Conservation (phyloP, 2,888 invertebrate species). For the Boloria selene region DNA sequence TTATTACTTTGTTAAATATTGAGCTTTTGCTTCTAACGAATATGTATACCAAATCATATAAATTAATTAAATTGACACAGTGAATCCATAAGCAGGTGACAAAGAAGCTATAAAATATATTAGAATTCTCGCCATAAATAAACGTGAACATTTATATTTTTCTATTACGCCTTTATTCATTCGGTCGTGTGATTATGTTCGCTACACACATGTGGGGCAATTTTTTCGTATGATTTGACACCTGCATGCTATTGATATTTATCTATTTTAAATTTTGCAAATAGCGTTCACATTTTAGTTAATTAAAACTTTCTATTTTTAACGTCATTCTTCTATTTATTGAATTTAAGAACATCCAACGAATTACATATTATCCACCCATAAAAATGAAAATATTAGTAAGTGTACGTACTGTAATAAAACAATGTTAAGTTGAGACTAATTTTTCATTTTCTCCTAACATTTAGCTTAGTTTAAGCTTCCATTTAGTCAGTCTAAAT, state of each 20-base stretch:
- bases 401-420: no score
- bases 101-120: constrained; percentile 28
- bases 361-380: no score
- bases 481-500: constrained; percentile 24
- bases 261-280: background rate
- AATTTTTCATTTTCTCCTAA: background rate
- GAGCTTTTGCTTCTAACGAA: background rate
- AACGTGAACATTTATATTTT: constrained; percentile 31
- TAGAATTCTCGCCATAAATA: constrained; percentile 29
- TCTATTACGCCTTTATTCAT: constrained; percentile 30
- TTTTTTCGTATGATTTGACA: constrained; percentile 16
- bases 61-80: constrained; percentile 25
- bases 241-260: constrained; percentile 31
- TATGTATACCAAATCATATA: constrained; percentile 14
- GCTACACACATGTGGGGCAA: constrained; percentile 41
- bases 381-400: no score
- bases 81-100: constrained; percentile 32
- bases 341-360: no score
- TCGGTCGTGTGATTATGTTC: constrained; percentile 41
- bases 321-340: no score
- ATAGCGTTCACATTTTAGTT: background rate
- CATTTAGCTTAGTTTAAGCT: background rate
- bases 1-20: background rate
- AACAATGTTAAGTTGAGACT: background rate
- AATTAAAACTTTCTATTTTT: background rate